Percentiles rank a stretch among this genome's conserved stretches.
Evolutionary conservation across 2,113 vertebrate genomes (phyloP).

Genomic region (Emydura subglobosa): DNA sequence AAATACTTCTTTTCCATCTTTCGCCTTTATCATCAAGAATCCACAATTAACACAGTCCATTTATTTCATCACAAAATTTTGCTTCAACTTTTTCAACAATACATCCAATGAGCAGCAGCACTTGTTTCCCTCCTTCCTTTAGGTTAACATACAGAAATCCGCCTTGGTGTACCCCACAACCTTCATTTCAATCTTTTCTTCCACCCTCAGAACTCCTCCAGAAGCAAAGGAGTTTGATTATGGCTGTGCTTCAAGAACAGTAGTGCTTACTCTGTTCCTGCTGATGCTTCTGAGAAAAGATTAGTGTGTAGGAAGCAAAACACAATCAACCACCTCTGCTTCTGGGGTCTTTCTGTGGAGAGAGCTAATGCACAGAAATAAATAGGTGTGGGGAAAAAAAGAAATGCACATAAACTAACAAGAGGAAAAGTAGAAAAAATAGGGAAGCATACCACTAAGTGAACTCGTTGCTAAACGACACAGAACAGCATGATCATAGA

Average conservation of each 20-base stretch:
- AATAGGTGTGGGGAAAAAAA: background rate
- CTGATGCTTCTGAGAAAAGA: conserved; percentile 8
- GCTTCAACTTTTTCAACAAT: background rate
- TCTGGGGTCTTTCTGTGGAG: background rate
- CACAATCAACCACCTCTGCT: background rate
- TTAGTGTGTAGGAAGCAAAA: background rate
- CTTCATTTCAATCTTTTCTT: conserved; percentile 1
- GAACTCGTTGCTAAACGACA: background rate
- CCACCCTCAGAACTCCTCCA: background rate
- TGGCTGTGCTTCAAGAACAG: conserved; percentile 4
- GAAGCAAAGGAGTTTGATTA: background rate
- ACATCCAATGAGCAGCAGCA: background rate
- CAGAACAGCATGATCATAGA: background rate
- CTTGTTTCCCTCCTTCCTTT: background rate
- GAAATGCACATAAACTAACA: background rate
- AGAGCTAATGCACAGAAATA: background rate
- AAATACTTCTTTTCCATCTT: background rate
- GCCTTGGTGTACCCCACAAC: background rate
- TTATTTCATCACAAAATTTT: background rate
- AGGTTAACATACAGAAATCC: background rate
- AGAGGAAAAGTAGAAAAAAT: background rate
- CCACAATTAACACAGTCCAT: background rate
- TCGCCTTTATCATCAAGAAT: background rate
- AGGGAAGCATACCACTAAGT: background rate
- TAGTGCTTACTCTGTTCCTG: conserved; percentile 3